Conservation (phyloP, 2,113 vertebrate species). For the Girardinichthys multiradiatus region DNA sequence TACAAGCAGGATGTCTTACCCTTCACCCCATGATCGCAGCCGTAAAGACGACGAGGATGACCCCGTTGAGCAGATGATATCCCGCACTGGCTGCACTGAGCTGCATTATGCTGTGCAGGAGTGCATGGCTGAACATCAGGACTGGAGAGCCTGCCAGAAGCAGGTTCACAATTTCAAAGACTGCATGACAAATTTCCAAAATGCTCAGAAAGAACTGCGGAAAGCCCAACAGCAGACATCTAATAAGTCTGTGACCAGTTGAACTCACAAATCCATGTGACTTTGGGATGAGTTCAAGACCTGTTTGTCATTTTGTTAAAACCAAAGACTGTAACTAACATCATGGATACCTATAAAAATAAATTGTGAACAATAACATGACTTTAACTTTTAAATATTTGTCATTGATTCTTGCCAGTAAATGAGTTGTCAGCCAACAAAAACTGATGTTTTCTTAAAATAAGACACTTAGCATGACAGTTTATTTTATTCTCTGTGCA, state of each 20-base stretch:
- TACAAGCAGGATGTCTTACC: slow-evolving; percentile 75
- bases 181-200: slow-evolving; percentile 87
- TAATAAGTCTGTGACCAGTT: slow-evolving; percentile 41
- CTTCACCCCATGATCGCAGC: slow-evolving; percentile 82
- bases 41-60: slow-evolving; percentile 81
- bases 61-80: slow-evolving; percentile 87
- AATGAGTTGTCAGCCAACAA: too few species aligned
- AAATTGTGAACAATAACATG: slow-evolving; percentile 1
- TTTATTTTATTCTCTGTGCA: too few species aligned
- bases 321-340: neutral
- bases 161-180: slow-evolving; percentile 86
- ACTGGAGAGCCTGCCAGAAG: slow-evolving; percentile 89
- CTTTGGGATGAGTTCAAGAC: neutral
- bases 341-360: slow-evolving; percentile 16
- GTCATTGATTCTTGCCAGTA: neutral
- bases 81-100: slow-evolving; percentile 84
- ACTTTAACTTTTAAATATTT: neutral
- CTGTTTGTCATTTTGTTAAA: neutral
- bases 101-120: slow-evolving; percentile 89
- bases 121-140: slow-evolving; percentile 91
- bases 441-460: too few species aligned
- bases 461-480: too few species aligned
- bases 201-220: slow-evolving; percentile 67
- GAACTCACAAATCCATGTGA: slow-evolving; percentile 10
- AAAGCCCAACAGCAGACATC: slow-evolving; percentile 37